Conservation (phyloP, 92 coral and sea anemone species). For the Muricea muricata region DNA sequence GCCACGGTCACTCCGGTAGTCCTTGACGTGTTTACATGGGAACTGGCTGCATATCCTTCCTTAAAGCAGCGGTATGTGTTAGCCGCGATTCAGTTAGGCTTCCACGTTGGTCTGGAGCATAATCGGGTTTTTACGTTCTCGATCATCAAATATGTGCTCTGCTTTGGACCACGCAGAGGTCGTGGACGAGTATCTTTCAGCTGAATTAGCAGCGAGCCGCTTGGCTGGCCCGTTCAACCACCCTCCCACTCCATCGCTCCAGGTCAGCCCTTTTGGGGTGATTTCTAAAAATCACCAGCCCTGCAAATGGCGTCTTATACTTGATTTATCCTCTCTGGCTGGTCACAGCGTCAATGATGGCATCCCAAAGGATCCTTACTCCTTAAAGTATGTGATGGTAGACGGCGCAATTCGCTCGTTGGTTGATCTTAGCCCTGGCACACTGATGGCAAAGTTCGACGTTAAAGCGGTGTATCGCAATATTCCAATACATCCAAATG, state of each 20-base stretch:
- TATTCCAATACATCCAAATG: no score
- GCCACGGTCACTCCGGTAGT: no score
- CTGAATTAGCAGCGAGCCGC: background rate
- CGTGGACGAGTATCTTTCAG: background rate
- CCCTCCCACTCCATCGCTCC: conserved; percentile 29
- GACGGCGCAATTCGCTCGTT: no score
- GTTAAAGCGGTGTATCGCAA: no score
- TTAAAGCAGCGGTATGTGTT: background rate
- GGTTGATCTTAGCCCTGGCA: no score
- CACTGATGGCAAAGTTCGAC: no score
- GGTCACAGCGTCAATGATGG: conserved; percentile 42
- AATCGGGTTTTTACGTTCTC: background rate
- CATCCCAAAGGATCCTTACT: conserved; percentile 9
- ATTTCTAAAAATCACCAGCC: conserved; percentile 55
- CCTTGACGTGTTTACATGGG: background rate
- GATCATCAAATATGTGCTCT: no score
- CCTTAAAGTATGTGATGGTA: no score
- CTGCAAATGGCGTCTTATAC: conserved; percentile 52
- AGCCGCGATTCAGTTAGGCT: background rate
- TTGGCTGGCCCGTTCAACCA: conserved; percentile 18
- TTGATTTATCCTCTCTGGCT: conserved; percentile 23
- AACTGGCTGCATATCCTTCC: background rate
- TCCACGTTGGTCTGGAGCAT: background rate
- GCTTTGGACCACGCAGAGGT: no score
- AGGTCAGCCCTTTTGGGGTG: conserved; percentile 46